A percentile compares a stretch with the other conserved stretches of the same genome.
Conservation (phyloP, 2,888 invertebrate genomes). For the Hypercompe scribonia region DNA sequence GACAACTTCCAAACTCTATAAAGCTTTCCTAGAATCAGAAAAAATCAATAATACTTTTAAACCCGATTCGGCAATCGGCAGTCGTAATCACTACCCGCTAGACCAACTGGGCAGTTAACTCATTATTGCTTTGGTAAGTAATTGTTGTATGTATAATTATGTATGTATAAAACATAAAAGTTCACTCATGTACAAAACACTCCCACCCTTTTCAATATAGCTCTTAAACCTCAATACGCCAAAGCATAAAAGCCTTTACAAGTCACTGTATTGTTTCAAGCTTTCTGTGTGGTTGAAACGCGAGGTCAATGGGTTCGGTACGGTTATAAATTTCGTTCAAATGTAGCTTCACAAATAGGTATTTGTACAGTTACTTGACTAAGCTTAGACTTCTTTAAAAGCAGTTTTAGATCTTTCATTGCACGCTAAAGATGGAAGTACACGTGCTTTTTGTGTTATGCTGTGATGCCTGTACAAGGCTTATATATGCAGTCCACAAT, state of each 20-base stretch:
- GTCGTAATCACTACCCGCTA: no score
- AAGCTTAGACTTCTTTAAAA: not conserved
- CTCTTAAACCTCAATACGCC: constrained; percentile 6
- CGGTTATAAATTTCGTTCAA: constrained; percentile 31
- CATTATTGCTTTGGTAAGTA: not conserved
- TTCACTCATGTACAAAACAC: not conserved
- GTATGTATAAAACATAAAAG: not conserved
- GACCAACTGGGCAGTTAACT: no score
- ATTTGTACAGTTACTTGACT: not conserved
- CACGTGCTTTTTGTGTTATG: no score
- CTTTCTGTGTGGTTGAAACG: constrained; percentile 29
- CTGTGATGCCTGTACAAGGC: no score
- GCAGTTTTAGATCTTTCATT: not conserved
- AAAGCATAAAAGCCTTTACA: constrained; percentile 3
- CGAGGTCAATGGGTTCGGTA: constrained; percentile 45
- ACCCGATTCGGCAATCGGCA: no score
- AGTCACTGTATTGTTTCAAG: constrained; percentile 16
- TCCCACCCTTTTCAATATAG: constrained; percentile 1
- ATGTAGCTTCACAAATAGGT: constrained; percentile 17
- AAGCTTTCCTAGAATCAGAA: no score
- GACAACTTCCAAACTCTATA: no score
- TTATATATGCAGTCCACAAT: no score
- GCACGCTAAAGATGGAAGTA: no score
- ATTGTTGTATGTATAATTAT: not conserved
- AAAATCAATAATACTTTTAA: no score